Evolutionary conservation across 2,888 invertebrate genomes (phyloP).

Genomic region (Rhaphigaster nebulosa): DNA sequence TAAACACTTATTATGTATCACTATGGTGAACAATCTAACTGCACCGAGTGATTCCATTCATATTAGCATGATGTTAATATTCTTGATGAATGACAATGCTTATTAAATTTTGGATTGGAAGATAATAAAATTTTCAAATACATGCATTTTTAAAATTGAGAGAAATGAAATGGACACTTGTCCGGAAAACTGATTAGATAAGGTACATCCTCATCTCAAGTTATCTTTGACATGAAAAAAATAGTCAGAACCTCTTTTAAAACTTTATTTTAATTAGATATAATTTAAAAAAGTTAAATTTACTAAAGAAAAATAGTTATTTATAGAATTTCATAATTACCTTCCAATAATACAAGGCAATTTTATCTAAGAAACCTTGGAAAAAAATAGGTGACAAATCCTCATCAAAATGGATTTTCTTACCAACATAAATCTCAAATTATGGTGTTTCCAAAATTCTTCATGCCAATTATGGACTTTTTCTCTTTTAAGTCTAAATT

Average conservation of each 20-base stretch:
- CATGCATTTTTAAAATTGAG: not conserved
- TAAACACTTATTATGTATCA: too few species aligned
- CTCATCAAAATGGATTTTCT: slow-evolving; percentile 65
- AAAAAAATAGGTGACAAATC: not conserved
- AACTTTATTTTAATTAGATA: not conserved
- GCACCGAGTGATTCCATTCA: too few species aligned
- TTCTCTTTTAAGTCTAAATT: slow-evolving; percentile 76
- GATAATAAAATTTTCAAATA: too few species aligned
- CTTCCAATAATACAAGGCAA: not conserved
- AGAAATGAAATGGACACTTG: not conserved
- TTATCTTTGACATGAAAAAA: not conserved
- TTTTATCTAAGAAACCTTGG: slow-evolving; percentile 12
- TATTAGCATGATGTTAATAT: too few species aligned
- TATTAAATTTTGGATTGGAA: too few species aligned
- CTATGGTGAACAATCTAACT: too few species aligned
- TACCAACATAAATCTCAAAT: slow-evolving; percentile 81
- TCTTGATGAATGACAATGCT: too few species aligned
- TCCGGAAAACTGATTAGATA: not conserved
- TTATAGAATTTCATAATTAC: not conserved
- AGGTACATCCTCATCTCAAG: not conserved
- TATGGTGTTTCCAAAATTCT: slow-evolving; percentile 86
- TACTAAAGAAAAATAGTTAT: not conserved
- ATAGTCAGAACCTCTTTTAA: not conserved
- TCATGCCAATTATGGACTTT: slow-evolving; percentile 88
- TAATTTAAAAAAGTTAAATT: not conserved